Conservation (phyloP, 1,140 invertebrate genomes). For the Trissolcus basalis region DNA sequence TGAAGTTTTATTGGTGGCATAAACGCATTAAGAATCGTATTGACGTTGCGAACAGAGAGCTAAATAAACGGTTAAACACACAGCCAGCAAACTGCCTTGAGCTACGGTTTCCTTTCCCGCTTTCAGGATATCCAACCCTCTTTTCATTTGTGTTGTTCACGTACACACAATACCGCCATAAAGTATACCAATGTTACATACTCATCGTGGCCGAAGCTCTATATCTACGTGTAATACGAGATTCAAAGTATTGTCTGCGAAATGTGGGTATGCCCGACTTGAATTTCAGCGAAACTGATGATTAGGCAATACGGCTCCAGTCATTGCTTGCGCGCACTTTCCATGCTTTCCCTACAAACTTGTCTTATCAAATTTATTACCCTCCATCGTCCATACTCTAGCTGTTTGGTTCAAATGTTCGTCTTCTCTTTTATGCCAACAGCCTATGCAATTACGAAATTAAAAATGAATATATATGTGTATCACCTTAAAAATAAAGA, state of each 20-base stretch:
- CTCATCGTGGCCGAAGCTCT: constrained; percentile 54
- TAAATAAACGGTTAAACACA: constrained; percentile 54
- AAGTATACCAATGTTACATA: constrained; percentile 47
- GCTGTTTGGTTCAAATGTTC: no score
- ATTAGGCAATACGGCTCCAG: constrained; percentile 43
- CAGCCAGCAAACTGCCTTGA: constrained; percentile 54
- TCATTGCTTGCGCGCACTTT: background rate
- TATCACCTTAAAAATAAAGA: background rate
- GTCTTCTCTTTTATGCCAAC: no score
- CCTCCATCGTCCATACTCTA: no score
- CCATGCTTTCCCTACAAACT: no score
- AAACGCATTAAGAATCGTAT: constrained; percentile 45
- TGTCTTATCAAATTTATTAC: no score
- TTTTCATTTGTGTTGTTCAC: constrained; percentile 31
- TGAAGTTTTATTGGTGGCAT: constrained; percentile 32
- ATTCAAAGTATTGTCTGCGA: constrained; percentile 48
- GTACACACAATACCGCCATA: constrained; percentile 29
- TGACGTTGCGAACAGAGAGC: constrained; percentile 30
- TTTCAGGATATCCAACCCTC: constrained; percentile 47
- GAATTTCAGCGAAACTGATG: constrained; percentile 46
- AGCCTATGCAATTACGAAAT: background rate
- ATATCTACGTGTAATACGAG: constrained; percentile 57
- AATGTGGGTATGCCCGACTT: constrained; percentile 50
- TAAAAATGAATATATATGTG: background rate
- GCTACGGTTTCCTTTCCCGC: constrained; percentile 41